Percentiles rank a stretch among this genome's conserved stretches.
Conservation (phyloP, 2,888 invertebrate genomes). For the Andrena haemorrhoa region DNA sequence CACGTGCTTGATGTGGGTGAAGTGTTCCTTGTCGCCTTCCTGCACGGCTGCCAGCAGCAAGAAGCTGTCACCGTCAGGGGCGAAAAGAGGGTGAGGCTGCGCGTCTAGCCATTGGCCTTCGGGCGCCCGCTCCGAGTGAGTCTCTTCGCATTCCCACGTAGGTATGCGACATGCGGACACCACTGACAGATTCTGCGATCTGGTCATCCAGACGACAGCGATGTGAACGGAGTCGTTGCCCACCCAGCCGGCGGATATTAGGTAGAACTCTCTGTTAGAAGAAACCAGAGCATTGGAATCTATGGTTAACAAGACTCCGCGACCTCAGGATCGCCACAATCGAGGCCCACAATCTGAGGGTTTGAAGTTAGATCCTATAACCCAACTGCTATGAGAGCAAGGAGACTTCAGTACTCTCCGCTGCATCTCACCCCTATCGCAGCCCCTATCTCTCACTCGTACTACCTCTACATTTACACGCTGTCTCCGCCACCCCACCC, state of each 20-base stretch:
- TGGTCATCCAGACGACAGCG: conserved; percentile 96
- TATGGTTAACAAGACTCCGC: no score
- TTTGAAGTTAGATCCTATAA: no score
- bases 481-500: no score
- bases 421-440: no score
- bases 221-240: conserved; percentile 91
- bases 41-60: conserved; percentile 93
- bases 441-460: no score
- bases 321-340: no score
- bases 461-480: no score
- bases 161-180: conserved; percentile 94
- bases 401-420: no score
- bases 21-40: conserved; percentile 93
- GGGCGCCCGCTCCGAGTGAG: conserved; percentile 93
- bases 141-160: conserved; percentile 94
- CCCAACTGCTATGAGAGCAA: no score
- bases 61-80: conserved; percentile 94
- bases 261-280: conserved; percentile 92
- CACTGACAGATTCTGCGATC: conserved; percentile 96
- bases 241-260: conserved; percentile 96
- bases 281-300: conserved; percentile 2
- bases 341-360: no score
- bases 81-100: conserved; percentile 93
- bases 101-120: conserved; percentile 95
- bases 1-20: conserved; percentile 95